These are phyloP conservation scores for Drosophila suzukii DNA, from an alignment of 1,140 invertebrate species.

Conservation along the genomic window DNA sequence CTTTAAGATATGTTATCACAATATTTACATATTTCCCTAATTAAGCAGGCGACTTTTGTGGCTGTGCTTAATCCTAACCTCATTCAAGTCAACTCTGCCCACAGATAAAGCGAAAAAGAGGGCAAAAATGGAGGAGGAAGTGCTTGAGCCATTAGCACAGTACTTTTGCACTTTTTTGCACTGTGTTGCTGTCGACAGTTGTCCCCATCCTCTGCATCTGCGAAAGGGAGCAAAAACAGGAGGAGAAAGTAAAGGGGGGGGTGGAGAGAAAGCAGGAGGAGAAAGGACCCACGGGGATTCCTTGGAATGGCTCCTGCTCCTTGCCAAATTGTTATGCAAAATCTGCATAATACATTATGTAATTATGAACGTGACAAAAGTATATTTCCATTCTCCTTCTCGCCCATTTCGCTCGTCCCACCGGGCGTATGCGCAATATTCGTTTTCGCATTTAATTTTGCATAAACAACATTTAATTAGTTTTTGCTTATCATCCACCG, in stretches of 20 bases:
- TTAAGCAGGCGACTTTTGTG: neutral
- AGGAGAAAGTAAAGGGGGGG: neutral
- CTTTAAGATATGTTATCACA: neutral
- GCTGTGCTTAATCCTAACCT: conserved; percentile 1
- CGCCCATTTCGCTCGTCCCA: conserved; percentile 7
- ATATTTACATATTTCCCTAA: neutral
- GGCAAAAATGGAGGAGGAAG: conserved; percentile 24
- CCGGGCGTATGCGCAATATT: conserved; percentile 59
- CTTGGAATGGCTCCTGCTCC: conserved; percentile 7
- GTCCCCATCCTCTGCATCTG: conserved; percentile 3
- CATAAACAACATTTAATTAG: conserved; percentile 64
- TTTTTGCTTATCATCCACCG: conserved; percentile 40
- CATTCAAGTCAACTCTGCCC: conserved; percentile 6
- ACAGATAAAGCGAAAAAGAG: conserved; percentile 11
- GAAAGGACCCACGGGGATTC: conserved; percentile 4
- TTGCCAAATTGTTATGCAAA: conserved; percentile 76
- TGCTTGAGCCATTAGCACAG: conserved; percentile 68
- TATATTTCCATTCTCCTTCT: conserved; percentile 20
- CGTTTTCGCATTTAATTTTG: conserved; percentile 52
- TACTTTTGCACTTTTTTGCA: conserved; percentile 65
- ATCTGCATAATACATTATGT: conserved; percentile 81
- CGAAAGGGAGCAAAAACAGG: conserved; percentile 23
- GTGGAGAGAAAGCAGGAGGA: neutral
- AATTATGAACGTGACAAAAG: conserved; percentile 81
- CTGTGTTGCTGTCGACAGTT: conserved; percentile 36